Evolutionary conservation across 2,797 vertebrate species (phyloP), one percentile per base, ranked within the genome.

Genomic region (Centroberyx gerrardi): DNA sequence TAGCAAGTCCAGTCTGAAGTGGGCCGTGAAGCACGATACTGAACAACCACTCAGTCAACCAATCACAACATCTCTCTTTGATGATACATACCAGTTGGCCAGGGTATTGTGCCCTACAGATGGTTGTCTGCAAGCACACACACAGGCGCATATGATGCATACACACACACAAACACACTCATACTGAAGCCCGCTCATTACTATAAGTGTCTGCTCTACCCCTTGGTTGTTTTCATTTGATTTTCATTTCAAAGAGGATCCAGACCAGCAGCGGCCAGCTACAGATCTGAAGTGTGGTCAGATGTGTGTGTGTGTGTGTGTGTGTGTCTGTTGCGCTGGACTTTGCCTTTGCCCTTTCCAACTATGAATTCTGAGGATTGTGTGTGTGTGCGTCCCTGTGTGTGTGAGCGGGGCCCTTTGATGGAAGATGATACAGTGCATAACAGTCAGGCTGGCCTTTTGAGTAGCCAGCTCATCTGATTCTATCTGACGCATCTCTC

Each of bases 161-260:
- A 64, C 13, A 2, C 58, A 56, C 44, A 44, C 8, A 48, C 18
- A 48, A 51, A 36, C 18, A 48, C 53, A 48, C 36, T 38, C 33
- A 29, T 58, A 42, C 48, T 28, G 44, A 83, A 72, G 81, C 66
- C 65, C 69, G 62, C 63, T 90, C 71, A 90, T 93, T 85, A 90
- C 71, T 74, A 80, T 84, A 91, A 91, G 83, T 89, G 86, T 87
- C 84, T 73, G 70, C 76, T 86, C 77, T 69, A 67, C 29, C 74
- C 53, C 70, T 74, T 55, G 66, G 38, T 82, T 92, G 81, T 88
- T 88, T 86, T 90, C 75, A 82, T 87, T 91, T 72, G 44, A 90
- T 91, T 92, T 90, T 91, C 74, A 91, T 86, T 89, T 90, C 86
- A 88, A 89, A 90, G 74, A 74, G 64, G 59, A 79, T 13, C 52